Evolutionary conservation across 2,113 vertebrate genomes (phyloP), one percentile per base, ranked within the genome.

Genomic region (Pelvicachromis taeniatus): DNA sequence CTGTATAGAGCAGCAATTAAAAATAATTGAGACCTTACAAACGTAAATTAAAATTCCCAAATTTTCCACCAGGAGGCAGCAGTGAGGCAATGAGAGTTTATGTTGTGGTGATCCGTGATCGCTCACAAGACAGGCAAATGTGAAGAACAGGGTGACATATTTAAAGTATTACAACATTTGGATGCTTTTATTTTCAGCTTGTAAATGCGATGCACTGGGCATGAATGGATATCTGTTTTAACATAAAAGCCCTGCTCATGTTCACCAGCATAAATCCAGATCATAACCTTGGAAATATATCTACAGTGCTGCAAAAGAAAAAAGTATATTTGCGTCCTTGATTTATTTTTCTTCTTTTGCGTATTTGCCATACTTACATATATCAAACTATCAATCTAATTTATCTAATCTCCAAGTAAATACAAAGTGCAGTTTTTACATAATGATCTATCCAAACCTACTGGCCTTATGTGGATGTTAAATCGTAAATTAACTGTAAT

Each of bases 41-140:
- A 35, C 50, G 42, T 63, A 19, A 26, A 35, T 38, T 6, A 9
- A 31, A 84, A 9, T 82, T 81, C 77, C 42, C 54, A 3, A 77
- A 53, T 29, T 17, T 6, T 88, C 88, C 89, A 89, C 79, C 65
- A 50, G 82, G 87, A 13, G 88, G 83, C 84, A 90, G 65, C 65
- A 40, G 45, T 58, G 83, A 88, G 81, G n/a, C 77, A 7, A n/a
- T 9, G 54, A 48, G 26, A 19, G 10, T 52, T n/a, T 2, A 52
- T 31, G 45, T 52, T 52, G 70, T 50, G 16, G 23, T 48, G 45
- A 52, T 50, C 42, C 31, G 45, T 31, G 45, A 31, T 52, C 70
- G 12, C 45, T 12, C 42, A 31, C 68, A 31, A 31, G 42, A 73
- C 26, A n/a, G 2, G 16, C 70, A 52, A n/a, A 52, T 52, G 31